Evolutionary conservation across 2,797 vertebrate genomes (phyloP), one percentile per base, ranked within the genome.

Genomic region (Xiphorhynchus erythropygius): DNA sequence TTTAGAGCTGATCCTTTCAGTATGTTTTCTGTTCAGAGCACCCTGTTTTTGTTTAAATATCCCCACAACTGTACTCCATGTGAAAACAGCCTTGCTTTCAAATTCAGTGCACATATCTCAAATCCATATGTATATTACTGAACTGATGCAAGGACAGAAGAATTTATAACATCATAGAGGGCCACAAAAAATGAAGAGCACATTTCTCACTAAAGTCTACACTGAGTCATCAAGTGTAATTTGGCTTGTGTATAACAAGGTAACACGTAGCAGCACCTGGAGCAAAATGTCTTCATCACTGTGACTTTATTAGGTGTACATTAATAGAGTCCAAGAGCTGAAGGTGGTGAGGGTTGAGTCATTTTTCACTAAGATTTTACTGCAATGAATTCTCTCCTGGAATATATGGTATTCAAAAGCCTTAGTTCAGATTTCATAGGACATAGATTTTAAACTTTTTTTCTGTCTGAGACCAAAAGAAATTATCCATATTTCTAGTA

Each of bases 1-100:
- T 94, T 94, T 78, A 88, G 83, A 93, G 64, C 44, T 87, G 87
- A 94, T 93, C 87, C 83, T 88, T 93, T 79, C 91, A 90, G 87
- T 64, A 60, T 94, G 89, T 91, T 94, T 90, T 93, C 73, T 94
- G 77, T 68, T 88, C 81, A 53, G 22, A 82, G 77, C 70, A 94
- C 76, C 39, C 77, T 94, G 83, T 84, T 96, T 74, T 82, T 84
- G 47, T 78, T 96, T 87, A 86, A 91, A 37, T 57, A 79, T 74
- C 65, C 33, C 55, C 77, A 88, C 87, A 91, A 87, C 62, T 47
- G 67, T 70, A 84, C n/a, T 70, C 73, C 60, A 81, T 63, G 59
- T 79, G 77, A 89, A 92, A 93, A 84, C 33, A 88, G 63, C 5
- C 7, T 41, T 88, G 52, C 65, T 85, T 91, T 93, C 79, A 81